Percentiles rank a stretch among this genome's conserved stretches.
Evolutionary conservation across 2,888 invertebrate genomes (phyloP).

Genomic region (Drosophila acutilabella): DNA sequence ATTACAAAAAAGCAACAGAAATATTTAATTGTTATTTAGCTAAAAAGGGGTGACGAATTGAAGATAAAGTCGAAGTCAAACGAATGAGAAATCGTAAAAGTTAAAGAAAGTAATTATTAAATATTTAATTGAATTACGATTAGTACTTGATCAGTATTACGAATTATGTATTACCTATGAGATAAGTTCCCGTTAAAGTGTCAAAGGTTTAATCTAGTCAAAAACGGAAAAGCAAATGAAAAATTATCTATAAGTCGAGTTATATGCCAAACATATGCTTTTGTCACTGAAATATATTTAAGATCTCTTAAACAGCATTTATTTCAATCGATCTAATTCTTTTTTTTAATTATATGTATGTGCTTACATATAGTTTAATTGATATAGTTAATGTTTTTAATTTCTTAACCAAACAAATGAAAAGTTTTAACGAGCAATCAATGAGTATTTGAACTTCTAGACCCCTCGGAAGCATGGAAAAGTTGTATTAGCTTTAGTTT

Average conservation of each 20-base stretch:
- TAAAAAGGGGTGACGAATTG: slow-evolving; percentile 31
- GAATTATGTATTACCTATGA: slow-evolving; percentile 42
- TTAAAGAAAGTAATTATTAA: slow-evolving; percentile 25
- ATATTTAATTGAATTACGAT: slow-evolving; percentile 39
- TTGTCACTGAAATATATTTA: slow-evolving; percentile 22
- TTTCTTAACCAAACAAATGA: slow-evolving; percentile 33
- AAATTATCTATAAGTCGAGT: slow-evolving; percentile 24
- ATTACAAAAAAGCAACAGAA: slow-evolving; percentile 33
- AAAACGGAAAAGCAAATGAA: not conserved
- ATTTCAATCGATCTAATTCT: slow-evolving; percentile 37
- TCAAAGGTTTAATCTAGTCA: slow-evolving; percentile 43
- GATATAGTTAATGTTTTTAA: slow-evolving; percentile 53
- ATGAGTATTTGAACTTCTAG: slow-evolving; percentile 29
- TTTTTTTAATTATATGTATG: slow-evolving; percentile 50
- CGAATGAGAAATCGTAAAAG: slow-evolving; percentile 30
- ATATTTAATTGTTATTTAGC: slow-evolving; percentile 76
- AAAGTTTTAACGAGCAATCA: slow-evolving; percentile 43
- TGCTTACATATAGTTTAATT: slow-evolving; percentile 22
- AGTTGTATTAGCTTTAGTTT: slow-evolving; percentile 67
- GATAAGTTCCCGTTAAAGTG: slow-evolving; percentile 51
- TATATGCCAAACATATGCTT: slow-evolving; percentile 23
- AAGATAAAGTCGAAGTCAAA: slow-evolving; percentile 25
- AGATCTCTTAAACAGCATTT: slow-evolving; percentile 65
- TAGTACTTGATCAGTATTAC: slow-evolving; percentile 57
- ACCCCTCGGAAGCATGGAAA: slow-evolving; percentile 30